Evolutionary conservation across 2,797 vertebrate species (phyloP), one percentile per base, ranked within the genome.

Genomic region (Austrolebias charrua): DNA sequence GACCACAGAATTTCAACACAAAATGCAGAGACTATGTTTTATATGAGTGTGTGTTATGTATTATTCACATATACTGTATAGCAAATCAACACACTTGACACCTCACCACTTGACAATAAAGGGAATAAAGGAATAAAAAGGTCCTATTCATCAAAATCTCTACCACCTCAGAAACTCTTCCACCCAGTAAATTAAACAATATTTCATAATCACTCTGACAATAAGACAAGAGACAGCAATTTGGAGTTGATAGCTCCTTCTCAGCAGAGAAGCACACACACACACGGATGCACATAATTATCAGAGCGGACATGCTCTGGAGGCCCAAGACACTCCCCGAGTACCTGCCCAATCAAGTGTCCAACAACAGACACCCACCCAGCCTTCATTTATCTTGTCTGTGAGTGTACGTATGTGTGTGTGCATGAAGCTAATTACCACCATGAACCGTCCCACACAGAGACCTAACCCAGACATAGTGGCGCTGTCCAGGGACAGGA

Each of bases 381-480:
- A 83, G 81, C 86, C 94, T 95, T 95, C 95, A 94, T 98, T 98
- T 97, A 95, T 98, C 95, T 97, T 97, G 94, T 98, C 93, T 93
- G 67, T 48, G 80, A 76, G 85, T 67, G 66, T 82, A 50, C 63
- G 58, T 81, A 56, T 77, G 74, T 93, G 91, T 94, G 93, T 94
- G 81, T 76, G 24, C 24, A 71, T 88, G 76, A 83, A 84, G 81
- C 94, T 97, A 98, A 98, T 98, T 97, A 98, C 95, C 93, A 75
- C 70, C 55, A 79, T 73, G 80, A 87, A 88, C 83, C 85, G 84
- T 88, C 87, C 88, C 88, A 90, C 89, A 89, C 89, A 88, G 76
- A 92, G 94, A 93, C 92, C 91, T 94, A 92, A 93, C 92, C 93
- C 94, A 94, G 93, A 95, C 92, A 93, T 93, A 84, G 90, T 93